Conservation (phyloP, 2,797 vertebrate species). For the Molossus molossus region DNA sequence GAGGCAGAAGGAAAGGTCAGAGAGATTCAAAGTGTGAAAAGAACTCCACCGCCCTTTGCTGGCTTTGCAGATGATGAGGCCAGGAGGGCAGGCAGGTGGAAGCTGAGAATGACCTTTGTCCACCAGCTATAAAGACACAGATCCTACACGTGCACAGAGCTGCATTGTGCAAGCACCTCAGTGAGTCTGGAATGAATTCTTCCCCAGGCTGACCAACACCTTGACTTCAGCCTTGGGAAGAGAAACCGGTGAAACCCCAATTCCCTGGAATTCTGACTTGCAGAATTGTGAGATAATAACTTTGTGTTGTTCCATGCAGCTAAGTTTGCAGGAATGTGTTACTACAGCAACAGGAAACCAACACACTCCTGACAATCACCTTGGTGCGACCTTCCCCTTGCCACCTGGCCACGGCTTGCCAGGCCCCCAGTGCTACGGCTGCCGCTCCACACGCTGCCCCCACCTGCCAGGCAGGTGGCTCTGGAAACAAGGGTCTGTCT, state of each 20-base stretch:
- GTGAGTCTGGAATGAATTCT: not conserved
- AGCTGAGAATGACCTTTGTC: not conserved
- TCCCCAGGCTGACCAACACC: not conserved
- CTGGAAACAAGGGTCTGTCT: not conserved
- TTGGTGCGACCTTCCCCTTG: not conserved
- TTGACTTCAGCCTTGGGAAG: not conserved
- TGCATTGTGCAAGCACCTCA: not conserved
- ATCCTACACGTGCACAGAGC: rapidly evolving
- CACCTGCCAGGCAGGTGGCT: not conserved
- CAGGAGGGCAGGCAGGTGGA: not conserved
- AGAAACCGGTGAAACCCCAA: not conserved
- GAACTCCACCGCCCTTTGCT: not conserved
- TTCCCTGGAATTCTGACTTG: not conserved
- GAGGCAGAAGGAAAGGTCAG: not conserved
- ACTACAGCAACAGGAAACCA: not conserved
- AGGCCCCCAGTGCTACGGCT: not conserved
- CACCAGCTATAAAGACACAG: not conserved
- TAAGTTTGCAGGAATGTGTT: not conserved
- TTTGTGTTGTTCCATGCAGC: not conserved
- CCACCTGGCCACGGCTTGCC: not conserved
- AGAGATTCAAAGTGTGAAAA: not conserved
- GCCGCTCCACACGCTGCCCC: not conserved
- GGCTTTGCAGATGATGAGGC: not conserved
- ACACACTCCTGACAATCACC: not conserved
- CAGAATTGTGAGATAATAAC: not conserved